A percentile compares a stretch with the other conserved stretches of the same genome.
Conservation (phyloP, 2,888 invertebrate species). For the Dryococelus australis region DNA sequence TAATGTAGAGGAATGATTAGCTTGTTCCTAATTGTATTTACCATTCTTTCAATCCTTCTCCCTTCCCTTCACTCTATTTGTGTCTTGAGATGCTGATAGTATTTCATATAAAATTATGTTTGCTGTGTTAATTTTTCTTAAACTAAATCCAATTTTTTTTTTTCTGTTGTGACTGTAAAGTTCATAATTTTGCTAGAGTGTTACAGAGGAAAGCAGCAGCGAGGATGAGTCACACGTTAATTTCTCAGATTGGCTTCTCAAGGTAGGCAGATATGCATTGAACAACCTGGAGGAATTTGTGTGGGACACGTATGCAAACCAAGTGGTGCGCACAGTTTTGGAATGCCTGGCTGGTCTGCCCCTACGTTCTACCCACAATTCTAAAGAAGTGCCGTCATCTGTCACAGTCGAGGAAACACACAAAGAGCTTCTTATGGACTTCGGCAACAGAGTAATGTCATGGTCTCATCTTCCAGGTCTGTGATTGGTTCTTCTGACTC, state of each 20-base stretch:
- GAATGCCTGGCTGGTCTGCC: slow-evolving; percentile 74
- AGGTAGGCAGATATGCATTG: slow-evolving; percentile 75
- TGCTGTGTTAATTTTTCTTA: no score
- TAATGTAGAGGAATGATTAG: no score
- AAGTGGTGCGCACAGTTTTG: slow-evolving; percentile 76
- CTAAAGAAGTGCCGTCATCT: slow-evolving; percentile 52
- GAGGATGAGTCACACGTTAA: neutral
- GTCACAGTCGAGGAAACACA: slow-evolving; percentile 66
- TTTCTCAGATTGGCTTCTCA: slow-evolving; percentile 72
- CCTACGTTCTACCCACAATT: slow-evolving; percentile 51
- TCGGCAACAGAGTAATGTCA: slow-evolving; percentile 65
- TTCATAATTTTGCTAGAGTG: no score
- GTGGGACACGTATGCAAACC: slow-evolving; percentile 79
- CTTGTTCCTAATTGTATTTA: no score
- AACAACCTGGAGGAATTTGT: slow-evolving; percentile 88
- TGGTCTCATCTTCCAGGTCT: slow-evolving; percentile 76
- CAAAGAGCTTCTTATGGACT: slow-evolving; percentile 69
- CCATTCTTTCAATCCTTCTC: no score
- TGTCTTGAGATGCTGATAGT: no score
- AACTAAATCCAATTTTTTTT: no score
- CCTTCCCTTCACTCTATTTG: no score
- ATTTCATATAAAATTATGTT: no score
- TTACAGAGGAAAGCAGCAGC: neutral
- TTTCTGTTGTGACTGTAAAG: no score
- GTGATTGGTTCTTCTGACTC: neutral